Percentiles rank a stretch among this genome's conserved stretches.
Conservation (phyloP, 1,140 invertebrate species). For the Manduca sexta region DNA sequence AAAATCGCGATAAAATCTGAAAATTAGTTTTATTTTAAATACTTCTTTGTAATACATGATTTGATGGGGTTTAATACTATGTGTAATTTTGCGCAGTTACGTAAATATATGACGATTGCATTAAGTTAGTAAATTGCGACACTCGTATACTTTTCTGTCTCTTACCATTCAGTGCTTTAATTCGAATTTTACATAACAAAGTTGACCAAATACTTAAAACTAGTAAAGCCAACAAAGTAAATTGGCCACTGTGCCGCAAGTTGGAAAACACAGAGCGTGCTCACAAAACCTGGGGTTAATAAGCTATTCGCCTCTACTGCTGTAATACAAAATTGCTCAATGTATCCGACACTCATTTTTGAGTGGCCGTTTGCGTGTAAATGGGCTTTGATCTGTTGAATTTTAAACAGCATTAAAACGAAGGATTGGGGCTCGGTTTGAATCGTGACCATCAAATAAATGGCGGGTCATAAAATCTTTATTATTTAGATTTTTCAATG, state of each 20-base stretch:
- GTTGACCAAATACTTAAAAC: no score
- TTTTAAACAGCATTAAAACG: conserved; percentile 34
- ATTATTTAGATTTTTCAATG: no score
- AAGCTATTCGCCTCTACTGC: conserved; percentile 30
- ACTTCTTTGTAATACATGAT: no score
- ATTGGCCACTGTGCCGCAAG: neutral
- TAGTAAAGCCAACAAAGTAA: no score
- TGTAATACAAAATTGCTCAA: conserved; percentile 28
- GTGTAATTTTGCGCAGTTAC: neutral
- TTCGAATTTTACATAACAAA: no score
- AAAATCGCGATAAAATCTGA: no score
- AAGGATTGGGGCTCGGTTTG: conserved; percentile 26
- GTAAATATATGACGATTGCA: neutral
- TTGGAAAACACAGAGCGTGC: conserved; percentile 18
- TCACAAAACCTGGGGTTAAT: conserved; percentile 19
- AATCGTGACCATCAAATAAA: conserved; percentile 2
- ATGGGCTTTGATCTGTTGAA: conserved; percentile 32
- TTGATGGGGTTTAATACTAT: no score
- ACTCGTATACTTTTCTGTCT: no score
- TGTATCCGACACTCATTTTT: conserved; percentile 22
- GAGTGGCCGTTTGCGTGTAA: conserved; percentile 33
- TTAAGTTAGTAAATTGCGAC: neutral
- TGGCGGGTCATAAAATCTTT: conserved; percentile 1
- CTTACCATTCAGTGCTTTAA: no score
- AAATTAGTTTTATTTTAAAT: no score